Conservation (phyloP, 2,113 vertebrate species). For the Rostratula benghalensis region DNA sequence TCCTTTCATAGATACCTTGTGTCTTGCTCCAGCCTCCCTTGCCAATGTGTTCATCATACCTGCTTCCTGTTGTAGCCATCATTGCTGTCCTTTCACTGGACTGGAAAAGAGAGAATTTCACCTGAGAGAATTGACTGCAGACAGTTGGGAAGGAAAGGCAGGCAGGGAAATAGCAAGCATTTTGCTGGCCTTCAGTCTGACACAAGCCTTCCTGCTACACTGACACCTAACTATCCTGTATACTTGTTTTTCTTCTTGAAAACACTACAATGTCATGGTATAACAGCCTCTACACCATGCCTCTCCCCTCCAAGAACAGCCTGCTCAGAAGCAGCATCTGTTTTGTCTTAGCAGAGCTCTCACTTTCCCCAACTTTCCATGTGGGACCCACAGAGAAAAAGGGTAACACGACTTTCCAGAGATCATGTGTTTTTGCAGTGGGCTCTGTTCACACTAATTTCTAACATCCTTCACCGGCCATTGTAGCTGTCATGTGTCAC, state of each 20-base stretch:
- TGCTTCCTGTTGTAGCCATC: background rate
- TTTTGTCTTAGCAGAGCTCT: background rate
- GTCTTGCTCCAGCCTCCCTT: background rate
- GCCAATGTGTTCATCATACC: background rate
- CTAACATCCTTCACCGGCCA: background rate
- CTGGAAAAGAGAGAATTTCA: too few relatives aligned
- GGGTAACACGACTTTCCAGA: background rate
- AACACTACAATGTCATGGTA: rapidly evolving
- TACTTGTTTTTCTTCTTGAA: background rate
- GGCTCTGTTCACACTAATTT: background rate
- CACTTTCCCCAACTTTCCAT: background rate
- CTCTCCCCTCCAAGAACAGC: background rate
- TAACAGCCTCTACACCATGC: too few relatives aligned
- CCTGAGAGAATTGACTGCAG: background rate
- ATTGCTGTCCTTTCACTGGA: background rate
- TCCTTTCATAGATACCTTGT: background rate
- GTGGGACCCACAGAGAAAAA: background rate
- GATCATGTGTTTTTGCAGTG: background rate
- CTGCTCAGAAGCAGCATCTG: background rate
- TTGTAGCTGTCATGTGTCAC: background rate
- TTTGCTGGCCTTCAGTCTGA: background rate
- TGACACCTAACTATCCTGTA: background rate
- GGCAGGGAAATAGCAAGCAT: too few relatives aligned
- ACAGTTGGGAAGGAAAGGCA: background rate
- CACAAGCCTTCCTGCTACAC: background rate